Evolutionary conservation across 2,797 vertebrate species (phyloP), one percentile per base, ranked within the genome.

Genomic region (Anniella stebbinsi): DNA sequence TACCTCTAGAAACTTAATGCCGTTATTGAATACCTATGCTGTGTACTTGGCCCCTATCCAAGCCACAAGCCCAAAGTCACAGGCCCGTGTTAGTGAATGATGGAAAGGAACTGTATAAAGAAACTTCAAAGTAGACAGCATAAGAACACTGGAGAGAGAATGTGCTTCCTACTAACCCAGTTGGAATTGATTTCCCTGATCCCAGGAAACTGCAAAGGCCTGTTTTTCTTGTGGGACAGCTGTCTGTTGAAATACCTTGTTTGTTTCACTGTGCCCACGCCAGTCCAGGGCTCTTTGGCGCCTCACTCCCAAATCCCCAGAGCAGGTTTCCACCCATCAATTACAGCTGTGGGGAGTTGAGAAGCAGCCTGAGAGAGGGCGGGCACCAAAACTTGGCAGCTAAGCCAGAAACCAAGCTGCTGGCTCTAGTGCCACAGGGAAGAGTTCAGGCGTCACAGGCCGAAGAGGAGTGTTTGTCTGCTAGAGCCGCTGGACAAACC

Each of bases 351-450:
- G 84, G 90, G 92, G 92, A 89, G 95, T 93, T 90, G 95, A 95
- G 92, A 91, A 80, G 89, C 70, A 88, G 94, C 93, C 94, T 84
- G 93, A 90, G 93, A 95, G 96, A 95, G 94, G 96, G 97, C 89
- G 95, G 95, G 95, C 94, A 96, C 96, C 97, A 97, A 97, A 97
- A 97, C 96, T 96, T 97, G 96, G 97, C 97, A 96, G 86, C 75
- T 36, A 69, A 77, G 93, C 93, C 94, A 96, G 97, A 96, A 96
- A 96, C 96, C 93, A 95, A 93, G 90, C 90, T 66, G 93, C 12
- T 36, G 0, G 66, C 77, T 66, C 86, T 69, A 83, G 70, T 84
- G 57, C 91, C 23, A 88, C 73, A 73, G 92, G 89, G 76, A 82
- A 36, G 86, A 66, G 28, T 70, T 4, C 2, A 72, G 87, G 88